These are phyloP conservation scores for Raphicerus campestris DNA, from an alignment of 2,113 vertebrate species.

Conservation along the genomic window DNA sequence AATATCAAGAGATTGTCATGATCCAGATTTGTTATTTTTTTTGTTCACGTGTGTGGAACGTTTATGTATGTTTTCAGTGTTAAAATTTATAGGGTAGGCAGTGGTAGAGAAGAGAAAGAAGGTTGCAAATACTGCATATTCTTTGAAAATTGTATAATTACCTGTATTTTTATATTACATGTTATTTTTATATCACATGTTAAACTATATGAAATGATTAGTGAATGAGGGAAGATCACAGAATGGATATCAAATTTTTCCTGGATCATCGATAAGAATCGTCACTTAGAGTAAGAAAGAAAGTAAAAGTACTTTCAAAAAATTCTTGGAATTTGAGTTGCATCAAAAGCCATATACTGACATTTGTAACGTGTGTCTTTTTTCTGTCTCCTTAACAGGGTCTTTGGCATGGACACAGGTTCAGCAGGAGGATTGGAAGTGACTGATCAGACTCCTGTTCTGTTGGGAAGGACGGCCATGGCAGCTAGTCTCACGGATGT, in stretches of 20 bases:
- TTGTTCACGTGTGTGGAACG: background rate
- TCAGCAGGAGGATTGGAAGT: constrained; percentile 84
- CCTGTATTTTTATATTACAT: background rate
- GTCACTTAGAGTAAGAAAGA: constrained; percentile 3
- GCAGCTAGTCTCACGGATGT: constrained; percentile 89
- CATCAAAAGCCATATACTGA: constrained; percentile 48
- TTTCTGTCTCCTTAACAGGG: constrained; percentile 72
- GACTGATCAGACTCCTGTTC: constrained; percentile 78
- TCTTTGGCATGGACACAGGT: constrained; percentile 88
- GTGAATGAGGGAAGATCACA: background rate
- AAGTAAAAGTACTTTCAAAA: background rate
- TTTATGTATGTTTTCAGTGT: background rate
- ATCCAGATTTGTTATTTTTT: constrained; percentile 14
- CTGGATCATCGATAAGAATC: background rate
- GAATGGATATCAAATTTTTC: background rate
- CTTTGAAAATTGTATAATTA: background rate
- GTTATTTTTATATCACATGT: background rate
- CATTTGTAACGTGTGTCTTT: constrained; percentile 64
- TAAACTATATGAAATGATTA: background rate
- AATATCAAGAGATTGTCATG: background rate
- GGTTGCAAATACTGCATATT: background rate
- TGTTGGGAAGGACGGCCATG: constrained; percentile 85
- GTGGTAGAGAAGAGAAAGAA: background rate
- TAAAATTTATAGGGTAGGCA: background rate
- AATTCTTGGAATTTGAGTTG: background rate